Percentiles rank a stretch among this genome's conserved stretches.
Conservation (phyloP, 2,888 invertebrate genomes). For the Myathropa florea region DNA sequence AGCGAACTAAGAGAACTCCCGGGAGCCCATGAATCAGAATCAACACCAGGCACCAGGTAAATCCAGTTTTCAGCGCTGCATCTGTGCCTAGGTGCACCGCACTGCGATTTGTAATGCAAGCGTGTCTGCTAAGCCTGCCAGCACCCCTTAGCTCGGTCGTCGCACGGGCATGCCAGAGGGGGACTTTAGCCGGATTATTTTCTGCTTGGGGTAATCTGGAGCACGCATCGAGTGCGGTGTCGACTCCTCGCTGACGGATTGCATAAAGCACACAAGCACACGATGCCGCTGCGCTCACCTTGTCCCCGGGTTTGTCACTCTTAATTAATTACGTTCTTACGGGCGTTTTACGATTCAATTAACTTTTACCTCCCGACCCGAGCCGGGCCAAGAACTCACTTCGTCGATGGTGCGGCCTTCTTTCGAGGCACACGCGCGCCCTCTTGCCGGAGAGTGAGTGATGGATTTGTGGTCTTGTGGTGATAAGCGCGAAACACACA, state of each 20-base stretch:
- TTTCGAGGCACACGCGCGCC: not conserved
- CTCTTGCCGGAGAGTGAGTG: not conserved
- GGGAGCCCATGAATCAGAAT: slow-evolving; percentile 50
- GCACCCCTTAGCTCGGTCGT: slow-evolving; percentile 8
- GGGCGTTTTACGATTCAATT: slow-evolving; percentile 46
- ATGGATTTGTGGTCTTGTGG: not conserved
- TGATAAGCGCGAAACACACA: not conserved
- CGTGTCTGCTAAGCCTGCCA: not conserved
- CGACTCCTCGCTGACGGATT: slow-evolving; percentile 47
- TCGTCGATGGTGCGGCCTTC: not conserved
- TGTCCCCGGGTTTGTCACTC: slow-evolving; percentile 62
- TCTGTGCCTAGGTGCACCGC: slow-evolving; percentile 27
- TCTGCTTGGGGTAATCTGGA: slow-evolving; percentile 64
- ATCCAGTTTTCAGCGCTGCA: slow-evolving; percentile 64
- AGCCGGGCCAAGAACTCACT: not conserved
- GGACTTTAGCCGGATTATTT: slow-evolving; percentile 66
- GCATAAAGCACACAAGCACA: slow-evolving; percentile 8
- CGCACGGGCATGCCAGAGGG: slow-evolving; percentile 1
- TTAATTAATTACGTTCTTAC: slow-evolving; percentile 49
- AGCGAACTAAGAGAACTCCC: slow-evolving; percentile 53
- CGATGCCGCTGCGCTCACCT: slow-evolving; percentile 41
- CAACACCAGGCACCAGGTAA: slow-evolving; percentile 12
- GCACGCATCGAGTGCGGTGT: slow-evolving; percentile 47
- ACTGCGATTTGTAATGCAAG: slow-evolving; percentile 42
- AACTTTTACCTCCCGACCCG: slow-evolving; percentile 1